Percentiles rank a stretch among this genome's conserved stretches.
Evolutionary conservation across 2,113 vertebrate species (phyloP).

Genomic region (Mormoops blainvillei): DNA sequence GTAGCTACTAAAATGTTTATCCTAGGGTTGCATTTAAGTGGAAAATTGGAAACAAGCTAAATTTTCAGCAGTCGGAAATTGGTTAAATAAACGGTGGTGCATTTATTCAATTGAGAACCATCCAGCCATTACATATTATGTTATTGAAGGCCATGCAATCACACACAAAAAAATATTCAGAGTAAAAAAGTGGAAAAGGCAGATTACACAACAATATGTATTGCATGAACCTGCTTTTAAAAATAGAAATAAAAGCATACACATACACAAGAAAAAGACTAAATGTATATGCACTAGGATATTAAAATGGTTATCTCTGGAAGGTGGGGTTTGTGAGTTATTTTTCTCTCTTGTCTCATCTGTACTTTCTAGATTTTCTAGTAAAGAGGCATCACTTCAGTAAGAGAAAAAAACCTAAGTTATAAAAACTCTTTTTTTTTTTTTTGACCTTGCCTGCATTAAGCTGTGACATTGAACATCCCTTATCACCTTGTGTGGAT

Average conservation of each 20-base stretch:
- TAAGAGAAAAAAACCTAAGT: background rate
- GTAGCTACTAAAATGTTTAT: conserved; percentile 19
- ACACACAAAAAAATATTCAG: background rate
- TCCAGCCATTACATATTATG: background rate
- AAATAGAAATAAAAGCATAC: background rate
- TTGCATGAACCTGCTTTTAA: background rate
- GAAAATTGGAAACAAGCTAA: conserved; percentile 33
- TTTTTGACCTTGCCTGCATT: background rate
- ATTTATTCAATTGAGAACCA: background rate
- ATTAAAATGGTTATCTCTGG: background rate
- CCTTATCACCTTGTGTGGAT: background rate
- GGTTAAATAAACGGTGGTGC: conserved; percentile 15
- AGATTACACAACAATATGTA: background rate
- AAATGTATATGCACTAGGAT: background rate
- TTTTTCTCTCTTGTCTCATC: background rate
- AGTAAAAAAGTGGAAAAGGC: background rate
- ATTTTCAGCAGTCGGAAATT: conserved; percentile 11
- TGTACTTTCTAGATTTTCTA: background rate
- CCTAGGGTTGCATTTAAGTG: background rate
- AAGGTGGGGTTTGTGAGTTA: background rate
- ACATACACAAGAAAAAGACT: background rate
- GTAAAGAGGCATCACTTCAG: background rate
- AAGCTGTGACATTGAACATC: background rate
- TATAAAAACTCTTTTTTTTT: background rate
- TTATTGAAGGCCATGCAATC: background rate